Evolutionary conservation across 2,888 invertebrate species (phyloP).

Genomic region (Gryllus longicercus): DNA sequence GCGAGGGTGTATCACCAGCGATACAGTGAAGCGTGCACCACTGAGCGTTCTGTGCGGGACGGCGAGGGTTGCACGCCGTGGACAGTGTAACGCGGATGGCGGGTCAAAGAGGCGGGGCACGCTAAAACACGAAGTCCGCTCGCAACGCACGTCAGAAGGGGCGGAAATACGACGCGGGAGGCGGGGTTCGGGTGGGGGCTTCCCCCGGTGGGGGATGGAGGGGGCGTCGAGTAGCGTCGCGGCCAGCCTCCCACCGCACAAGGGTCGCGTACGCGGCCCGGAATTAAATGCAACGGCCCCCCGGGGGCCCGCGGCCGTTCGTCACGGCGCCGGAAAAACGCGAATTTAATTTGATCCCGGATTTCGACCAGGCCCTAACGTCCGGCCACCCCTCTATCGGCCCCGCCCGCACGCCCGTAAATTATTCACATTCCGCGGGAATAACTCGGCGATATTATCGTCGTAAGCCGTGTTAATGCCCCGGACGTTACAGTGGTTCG

Average conservation of each 20-base stretch:
- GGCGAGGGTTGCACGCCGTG: no score
- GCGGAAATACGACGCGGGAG: no score
- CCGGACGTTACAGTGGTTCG: not conserved
- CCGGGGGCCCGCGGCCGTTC: not conserved
- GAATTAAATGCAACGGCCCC: slow-evolving; percentile 8
- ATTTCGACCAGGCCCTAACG: not conserved
- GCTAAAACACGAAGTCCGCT: no score
- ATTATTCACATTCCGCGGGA: slow-evolving; percentile 7
- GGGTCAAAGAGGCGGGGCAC: no score
- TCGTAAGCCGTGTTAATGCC: slow-evolving; percentile 1
- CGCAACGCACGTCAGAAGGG: no score
- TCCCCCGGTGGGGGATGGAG: no score
- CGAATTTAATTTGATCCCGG: not conserved
- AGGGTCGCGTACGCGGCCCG: not conserved
- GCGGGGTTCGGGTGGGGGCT: no score
- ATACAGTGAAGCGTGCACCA: no score
- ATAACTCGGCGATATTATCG: slow-evolving; percentile 17
- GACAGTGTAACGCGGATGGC: no score
- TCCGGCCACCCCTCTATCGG: not conserved
- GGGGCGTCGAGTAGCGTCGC: not conserved
- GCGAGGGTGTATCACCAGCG: no score
- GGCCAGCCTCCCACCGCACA: not conserved
- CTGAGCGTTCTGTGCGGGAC: no score
- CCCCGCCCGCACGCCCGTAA: not conserved
- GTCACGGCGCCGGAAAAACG: not conserved